Percentiles rank a stretch among this genome's conserved stretches.
Evolutionary conservation across 2,888 invertebrate genomes (phyloP).

Genomic region (Myathropa florea): DNA sequence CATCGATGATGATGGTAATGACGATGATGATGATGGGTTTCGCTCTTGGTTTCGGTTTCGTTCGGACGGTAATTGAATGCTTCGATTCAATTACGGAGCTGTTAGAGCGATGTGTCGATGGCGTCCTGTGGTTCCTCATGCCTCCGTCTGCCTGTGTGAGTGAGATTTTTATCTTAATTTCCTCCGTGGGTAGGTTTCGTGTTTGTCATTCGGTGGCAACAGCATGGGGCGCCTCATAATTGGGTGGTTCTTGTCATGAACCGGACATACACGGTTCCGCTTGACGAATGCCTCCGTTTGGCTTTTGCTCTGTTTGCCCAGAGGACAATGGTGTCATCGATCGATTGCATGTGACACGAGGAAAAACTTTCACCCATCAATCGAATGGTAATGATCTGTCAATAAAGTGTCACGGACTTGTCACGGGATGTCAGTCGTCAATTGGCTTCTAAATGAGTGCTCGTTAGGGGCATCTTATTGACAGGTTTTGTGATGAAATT

Average conservation of each 20-base stretch:
- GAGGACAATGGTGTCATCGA: slow-evolving; percentile 20
- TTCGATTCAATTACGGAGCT: slow-evolving; percentile 62
- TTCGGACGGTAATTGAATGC: slow-evolving; percentile 60
- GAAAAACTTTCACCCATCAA: slow-evolving; percentile 62
- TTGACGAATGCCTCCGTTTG: too few relatives aligned
- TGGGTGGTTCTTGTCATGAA: slow-evolving; percentile 2
- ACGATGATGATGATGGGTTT: slow-evolving; percentile 60
- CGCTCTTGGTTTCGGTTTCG: slow-evolving; percentile 44
- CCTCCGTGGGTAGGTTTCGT: slow-evolving; percentile 14
- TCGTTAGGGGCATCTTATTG: slow-evolving; percentile 42
- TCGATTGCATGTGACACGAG: slow-evolving; percentile 51
- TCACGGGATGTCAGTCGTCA: slow-evolving; percentile 52
- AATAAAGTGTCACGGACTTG: slow-evolving; percentile 63
- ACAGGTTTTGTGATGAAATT: slow-evolving; percentile 6
- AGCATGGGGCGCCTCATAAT: background rate
- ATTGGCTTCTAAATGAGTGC: slow-evolving; percentile 51
- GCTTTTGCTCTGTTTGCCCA: slow-evolving; percentile 23
- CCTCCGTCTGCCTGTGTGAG: background rate
- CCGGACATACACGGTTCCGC: background rate
- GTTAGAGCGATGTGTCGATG: slow-evolving; percentile 22
- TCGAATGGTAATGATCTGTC: slow-evolving; percentile 63
- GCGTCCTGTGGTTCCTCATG: background rate
- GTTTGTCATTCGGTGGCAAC: slow-evolving; percentile 37
- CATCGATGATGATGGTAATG: slow-evolving; percentile 4
- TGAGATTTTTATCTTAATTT: background rate